Conservation (phyloP, 2,113 vertebrate genomes). For the Cynopterus brachyotis region DNA sequence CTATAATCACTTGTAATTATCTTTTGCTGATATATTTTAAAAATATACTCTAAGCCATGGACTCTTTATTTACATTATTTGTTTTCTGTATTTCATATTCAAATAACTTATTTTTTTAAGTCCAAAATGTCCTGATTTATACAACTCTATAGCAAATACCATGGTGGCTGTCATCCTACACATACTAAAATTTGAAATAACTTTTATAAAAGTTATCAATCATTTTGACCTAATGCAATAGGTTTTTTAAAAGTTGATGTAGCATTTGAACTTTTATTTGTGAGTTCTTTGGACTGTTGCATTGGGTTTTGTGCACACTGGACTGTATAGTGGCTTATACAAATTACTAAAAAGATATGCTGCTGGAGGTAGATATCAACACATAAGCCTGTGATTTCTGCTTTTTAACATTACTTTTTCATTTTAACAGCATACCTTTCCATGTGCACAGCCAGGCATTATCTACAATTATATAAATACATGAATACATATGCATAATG, state of each 20-base stretch:
- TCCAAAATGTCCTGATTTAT: not conserved
- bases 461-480: conserved; percentile 33
- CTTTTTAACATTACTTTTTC: conserved; percentile 33
- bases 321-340: not conserved
- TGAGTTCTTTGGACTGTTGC: not conserved
- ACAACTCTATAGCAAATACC: not conserved
- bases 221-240: not conserved
- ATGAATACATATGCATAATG: not conserved
- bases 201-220: not conserved
- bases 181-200: not conserved
- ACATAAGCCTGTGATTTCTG: not conserved
- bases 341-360: not conserved
- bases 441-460: conserved; percentile 21
- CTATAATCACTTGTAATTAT: not conserved
- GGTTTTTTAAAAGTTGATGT: not conserved
- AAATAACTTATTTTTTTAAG: not conserved
- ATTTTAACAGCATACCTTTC: conserved; percentile 34
- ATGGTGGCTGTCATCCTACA: not conserved
- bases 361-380: not conserved
- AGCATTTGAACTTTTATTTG: not conserved
- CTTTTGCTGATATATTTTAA: not conserved
- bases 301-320: not conserved
- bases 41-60: not conserved
- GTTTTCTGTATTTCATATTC: not conserved
- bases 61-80: not conserved